Base-by-base conservation (phyloP, 2,888 invertebrate genomes). In the Standfussiana lucernea region DNA sequence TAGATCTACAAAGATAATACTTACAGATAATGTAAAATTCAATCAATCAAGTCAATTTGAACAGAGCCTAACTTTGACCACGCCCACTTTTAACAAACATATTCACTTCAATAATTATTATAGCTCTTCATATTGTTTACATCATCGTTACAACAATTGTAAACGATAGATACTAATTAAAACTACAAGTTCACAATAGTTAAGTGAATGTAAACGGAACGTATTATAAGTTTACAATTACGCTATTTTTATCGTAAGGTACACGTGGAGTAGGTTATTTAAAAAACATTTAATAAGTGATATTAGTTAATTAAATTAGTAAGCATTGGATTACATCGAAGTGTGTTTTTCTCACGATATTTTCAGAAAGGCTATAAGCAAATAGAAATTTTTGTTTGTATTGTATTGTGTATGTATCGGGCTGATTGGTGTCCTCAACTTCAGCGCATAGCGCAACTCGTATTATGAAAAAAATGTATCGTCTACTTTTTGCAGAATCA, bases 211-310 rank as follows among this genome's bases (percentile, higher is more conserved):
- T 42, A 24, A 35, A 42, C 24, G 35, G 13, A 13, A 37, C 50
- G 50, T 37, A 76, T 75, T n/a, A 40, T 4, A 32, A n/a, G 18
- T 77, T 50, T 28, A 35, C 13, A 53, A 35, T 77, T 35, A 64
- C 50, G 8, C 32, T 66, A 32, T 24, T 66, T 65, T 32, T 42
- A 47, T 75, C 59, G 18, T n/a, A 47, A 40, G 5, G 5, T n/a
- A 53, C 75, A 76, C 47, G 61, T 75, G 47, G 28, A 73, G 15
- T 28, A 35, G 0, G 37, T 61, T 18, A 40, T 37, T 18, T 40
- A 42, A 32, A 40, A 32, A 28, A 32, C 13, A 21, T 42, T 42
- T 42, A 5, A 2, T 42, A 13, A 42, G 40, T 11, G 40, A 15
- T 7, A n/a, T 37, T 64, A n/a, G n/a, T n/a, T n/a, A n/a, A n/a